A percentile compares a stretch with the other conserved stretches of the same genome.
These are phyloP conservation scores for Odocoileus virginianus DNA, from an alignment of 2,113 vertebrate genomes.

Conservation along the genomic window DNA sequence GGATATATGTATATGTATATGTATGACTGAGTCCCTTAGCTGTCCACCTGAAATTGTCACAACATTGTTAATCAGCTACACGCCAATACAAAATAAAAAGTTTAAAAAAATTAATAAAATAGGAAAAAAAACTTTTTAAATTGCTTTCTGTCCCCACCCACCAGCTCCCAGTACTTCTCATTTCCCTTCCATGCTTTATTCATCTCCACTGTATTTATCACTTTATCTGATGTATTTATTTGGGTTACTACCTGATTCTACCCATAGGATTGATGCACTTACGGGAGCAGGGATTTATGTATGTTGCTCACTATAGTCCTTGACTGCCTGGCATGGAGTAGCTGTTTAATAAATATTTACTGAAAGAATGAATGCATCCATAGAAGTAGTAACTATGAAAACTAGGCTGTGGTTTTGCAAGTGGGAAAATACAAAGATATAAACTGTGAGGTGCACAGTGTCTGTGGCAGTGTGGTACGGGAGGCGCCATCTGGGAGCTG, in stretches of 20 bases:
- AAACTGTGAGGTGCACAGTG: background rate
- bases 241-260: background rate
- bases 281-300: background rate
- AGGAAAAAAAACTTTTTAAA: accelerated
- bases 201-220: background rate
- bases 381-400: background rate
- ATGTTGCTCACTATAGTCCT: background rate
- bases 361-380: background rate
- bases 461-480: background rate
- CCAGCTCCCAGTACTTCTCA: background rate
- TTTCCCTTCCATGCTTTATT: background rate
- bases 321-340: background rate
- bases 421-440: background rate
- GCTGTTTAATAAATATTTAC: background rate
- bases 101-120: background rate
- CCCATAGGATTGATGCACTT: too few relatives aligned
- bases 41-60: background rate
- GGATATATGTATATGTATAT: background rate
- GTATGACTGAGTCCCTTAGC: background rate
- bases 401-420: background rate
- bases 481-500: background rate
- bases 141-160: background rate
- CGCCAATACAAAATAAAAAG: background rate
- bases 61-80: background rate
- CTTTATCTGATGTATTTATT: background rate